Percentiles rank a stretch among this genome's conserved stretches.
phyloP scores from a whole-genome alignment of 2,113 vertebrate genomes.

The Tauraco erythrolophus region DNA sequence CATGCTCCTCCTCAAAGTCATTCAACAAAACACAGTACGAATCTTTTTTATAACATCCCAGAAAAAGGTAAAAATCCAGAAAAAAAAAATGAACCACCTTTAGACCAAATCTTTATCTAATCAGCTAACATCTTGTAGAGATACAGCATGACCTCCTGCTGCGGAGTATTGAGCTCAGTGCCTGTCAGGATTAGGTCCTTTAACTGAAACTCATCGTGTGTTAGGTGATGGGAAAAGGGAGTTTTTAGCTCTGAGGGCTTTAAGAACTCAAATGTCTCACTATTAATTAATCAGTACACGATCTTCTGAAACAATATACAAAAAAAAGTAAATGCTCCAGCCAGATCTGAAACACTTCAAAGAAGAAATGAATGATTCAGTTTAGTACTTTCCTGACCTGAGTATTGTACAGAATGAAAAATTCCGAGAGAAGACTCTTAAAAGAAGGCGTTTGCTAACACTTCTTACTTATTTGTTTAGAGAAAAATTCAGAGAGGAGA shows the following conservation, averaged over 20 bases:
- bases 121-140: not conserved
- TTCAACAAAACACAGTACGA: not conserved
- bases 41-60: not conserved
- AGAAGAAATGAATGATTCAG: not conserved
- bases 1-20: not conserved
- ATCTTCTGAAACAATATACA: not conserved
- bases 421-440: not conserved
- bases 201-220: not conserved
- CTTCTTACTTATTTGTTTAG: slow-evolving; percentile 21
- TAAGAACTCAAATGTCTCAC: not conserved
- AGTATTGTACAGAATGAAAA: not conserved
- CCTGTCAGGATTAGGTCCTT: not conserved
- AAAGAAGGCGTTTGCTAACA: not conserved
- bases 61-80: not conserved
- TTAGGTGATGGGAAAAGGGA: not conserved
- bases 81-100: not conserved
- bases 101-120: not conserved
- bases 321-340: not conserved
- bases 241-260: not conserved
- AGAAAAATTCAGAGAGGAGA: slow-evolving; percentile 42
- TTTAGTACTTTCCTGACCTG: not conserved
- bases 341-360: not conserved
- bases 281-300: not conserved
- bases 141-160: not conserved
- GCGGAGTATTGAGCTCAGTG: not conserved